Percentiles rank a stretch among this genome's conserved stretches.
Conservation (phyloP, 2,113 vertebrate species). For the Zosterops hypoxanthus region DNA sequence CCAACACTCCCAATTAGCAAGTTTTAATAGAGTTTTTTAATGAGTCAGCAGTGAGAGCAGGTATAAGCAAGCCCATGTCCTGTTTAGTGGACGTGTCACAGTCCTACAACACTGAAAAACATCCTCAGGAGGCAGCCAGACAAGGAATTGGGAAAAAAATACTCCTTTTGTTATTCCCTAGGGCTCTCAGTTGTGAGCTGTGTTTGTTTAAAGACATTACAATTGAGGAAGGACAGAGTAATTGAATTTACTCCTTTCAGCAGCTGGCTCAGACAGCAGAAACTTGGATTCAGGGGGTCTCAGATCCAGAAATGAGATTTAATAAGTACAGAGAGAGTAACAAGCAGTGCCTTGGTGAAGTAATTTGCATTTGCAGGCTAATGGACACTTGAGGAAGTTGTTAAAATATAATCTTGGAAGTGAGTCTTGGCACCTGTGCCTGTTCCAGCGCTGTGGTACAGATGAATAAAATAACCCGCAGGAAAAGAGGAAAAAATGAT, state of each 20-base stretch:
- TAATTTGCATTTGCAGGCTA: neutral
- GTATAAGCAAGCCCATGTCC: neutral
- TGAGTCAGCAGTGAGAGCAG: neutral
- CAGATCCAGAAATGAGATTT: neutral
- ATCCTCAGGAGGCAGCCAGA: neutral
- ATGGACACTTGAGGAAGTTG: neutral
- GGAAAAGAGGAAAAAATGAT: neutral
- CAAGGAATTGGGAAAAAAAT: neutral
- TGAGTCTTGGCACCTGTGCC: neutral
- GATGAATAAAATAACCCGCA: neutral
- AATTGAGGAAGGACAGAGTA: neutral
- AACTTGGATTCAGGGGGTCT: neutral
- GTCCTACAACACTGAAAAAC: neutral
- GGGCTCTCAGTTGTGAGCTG: neutral
- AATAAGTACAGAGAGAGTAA: neutral
- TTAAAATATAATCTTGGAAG: conserved; percentile 5
- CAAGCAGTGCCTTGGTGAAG: neutral
- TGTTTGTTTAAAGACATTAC: neutral
- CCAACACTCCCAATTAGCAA: accelerated
- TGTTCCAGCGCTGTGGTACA: neutral
- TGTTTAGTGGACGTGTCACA: neutral
- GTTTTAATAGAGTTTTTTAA: neutral
- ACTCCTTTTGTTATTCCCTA: neutral
- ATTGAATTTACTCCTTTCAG: neutral
- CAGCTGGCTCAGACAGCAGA: neutral